phyloP scores from a whole-genome alignment of 1,140 invertebrate species.

The Melipona quadrifasciata region DNA sequence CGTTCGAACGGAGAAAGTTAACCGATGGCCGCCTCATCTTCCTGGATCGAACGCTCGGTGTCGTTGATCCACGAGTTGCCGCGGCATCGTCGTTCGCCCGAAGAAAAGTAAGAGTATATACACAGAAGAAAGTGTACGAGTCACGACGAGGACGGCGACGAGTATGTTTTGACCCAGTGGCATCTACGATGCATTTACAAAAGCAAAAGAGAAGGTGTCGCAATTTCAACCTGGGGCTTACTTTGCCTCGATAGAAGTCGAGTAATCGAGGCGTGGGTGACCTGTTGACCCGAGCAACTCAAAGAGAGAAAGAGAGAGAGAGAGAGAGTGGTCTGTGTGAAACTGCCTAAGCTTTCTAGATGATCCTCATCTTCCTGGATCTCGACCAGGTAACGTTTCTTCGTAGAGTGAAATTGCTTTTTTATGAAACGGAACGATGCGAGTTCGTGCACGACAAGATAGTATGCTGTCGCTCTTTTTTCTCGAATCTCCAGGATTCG shows the following conservation, averaged over 20 bases:
- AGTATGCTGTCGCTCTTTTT: too few species aligned
- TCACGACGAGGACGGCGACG: not conserved
- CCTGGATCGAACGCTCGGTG: conserved; percentile 37
- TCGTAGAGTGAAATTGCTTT: conserved; percentile 13
- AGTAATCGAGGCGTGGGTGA: conserved; percentile 42
- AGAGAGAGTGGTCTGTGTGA: conserved; percentile 42
- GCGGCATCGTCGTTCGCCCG: not conserved
- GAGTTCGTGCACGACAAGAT: not conserved
- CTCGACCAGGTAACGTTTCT: not conserved
- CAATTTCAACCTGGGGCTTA: conserved; percentile 1
- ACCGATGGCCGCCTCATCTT: conserved; percentile 36
- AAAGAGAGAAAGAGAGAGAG: conserved; percentile 21
- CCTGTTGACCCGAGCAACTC: conserved; percentile 32
- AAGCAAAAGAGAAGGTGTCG: conserved; percentile 24
- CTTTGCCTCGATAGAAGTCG: conserved; percentile 4
- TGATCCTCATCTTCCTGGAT: conserved; percentile 60
- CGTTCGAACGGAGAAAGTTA: conserved; percentile 45
- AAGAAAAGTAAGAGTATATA: conserved; percentile 38
- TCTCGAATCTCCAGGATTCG: too few species aligned
- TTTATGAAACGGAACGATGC: not conserved
- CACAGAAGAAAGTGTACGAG: conserved; percentile 33
- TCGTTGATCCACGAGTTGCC: conserved; percentile 32
- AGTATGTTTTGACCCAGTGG: not conserved
- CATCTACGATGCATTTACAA: conserved; percentile 18
- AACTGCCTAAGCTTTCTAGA: conserved; percentile 32